phyloP scores from a whole-genome alignment of 2,797 vertebrate genomes.

The Perodicticus potto region DNA sequence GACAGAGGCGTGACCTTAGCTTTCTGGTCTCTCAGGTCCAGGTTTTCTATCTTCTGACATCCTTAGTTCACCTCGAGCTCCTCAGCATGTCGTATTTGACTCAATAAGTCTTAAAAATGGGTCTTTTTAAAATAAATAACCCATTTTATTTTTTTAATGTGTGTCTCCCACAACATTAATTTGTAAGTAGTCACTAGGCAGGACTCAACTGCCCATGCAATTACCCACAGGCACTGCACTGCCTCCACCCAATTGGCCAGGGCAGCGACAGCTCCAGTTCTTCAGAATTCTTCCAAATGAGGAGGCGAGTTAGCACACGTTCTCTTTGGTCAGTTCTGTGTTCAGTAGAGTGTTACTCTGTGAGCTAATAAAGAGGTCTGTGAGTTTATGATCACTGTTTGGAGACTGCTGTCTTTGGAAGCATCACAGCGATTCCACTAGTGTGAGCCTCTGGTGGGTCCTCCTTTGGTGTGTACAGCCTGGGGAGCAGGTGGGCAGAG shows the following conservation, averaged over 20 bases:
- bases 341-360: neutral
- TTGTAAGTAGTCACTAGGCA: neutral
- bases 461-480: neutral
- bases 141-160: no score
- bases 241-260: neutral
- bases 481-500: neutral
- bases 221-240: neutral
- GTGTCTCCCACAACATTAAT: neutral
- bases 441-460: neutral
- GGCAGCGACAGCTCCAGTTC: neutral
- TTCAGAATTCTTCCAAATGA: slow-evolving; percentile 28
- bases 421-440: neutral
- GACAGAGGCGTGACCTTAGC: neutral
- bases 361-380: neutral
- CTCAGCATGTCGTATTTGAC: neutral
- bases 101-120: neutral
- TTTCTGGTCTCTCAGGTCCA: neutral
- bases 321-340: neutral
- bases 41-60: neutral
- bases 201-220: neutral
- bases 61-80: neutral
- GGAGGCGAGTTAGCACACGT: neutral
- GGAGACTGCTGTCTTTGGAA: neutral
- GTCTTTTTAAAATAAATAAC: no score
- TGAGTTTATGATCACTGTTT: neutral